A percentile compares a stretch with the other conserved stretches of the same genome.
Evolutionary conservation across 2,797 vertebrate species (phyloP).

Genomic region (Fratercula arctica): DNA sequence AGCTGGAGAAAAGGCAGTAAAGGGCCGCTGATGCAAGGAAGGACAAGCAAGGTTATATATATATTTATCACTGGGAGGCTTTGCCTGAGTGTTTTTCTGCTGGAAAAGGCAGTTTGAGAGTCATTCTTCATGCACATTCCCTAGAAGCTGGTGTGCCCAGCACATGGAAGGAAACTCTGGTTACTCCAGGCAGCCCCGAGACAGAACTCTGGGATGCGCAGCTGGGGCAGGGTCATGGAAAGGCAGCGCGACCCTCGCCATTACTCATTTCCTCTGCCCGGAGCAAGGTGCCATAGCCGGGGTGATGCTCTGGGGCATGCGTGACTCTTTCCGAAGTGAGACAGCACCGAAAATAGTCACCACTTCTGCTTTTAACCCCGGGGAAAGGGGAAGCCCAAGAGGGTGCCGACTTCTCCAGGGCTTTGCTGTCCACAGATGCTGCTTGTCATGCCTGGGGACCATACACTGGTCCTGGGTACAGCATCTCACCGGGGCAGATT

Average conservation of each 20-base stretch:
- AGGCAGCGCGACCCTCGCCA: neutral
- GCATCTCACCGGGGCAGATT: neutral
- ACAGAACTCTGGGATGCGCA: neutral
- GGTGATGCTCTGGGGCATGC: neutral
- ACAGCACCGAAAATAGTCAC: conserved; percentile 27
- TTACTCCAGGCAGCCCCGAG: neutral
- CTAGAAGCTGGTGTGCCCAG: neutral
- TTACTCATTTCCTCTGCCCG: conserved; percentile 21
- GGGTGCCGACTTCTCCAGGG: neutral
- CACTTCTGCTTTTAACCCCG: conserved; percentile 9
- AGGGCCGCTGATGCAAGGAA: neutral
- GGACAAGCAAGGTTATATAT: neutral
- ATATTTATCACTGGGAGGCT: neutral
- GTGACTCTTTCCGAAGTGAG: conserved; percentile 27
- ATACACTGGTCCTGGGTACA: fast-evolving
- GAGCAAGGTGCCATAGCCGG: neutral
- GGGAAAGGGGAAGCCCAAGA: conserved; percentile 22
- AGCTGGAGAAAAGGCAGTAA: neutral
- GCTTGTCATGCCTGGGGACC: neutral
- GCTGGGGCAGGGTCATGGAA: neutral
- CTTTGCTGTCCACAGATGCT: neutral
- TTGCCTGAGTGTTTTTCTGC: neutral
- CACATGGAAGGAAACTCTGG: neutral
- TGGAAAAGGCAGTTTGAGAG: neutral
- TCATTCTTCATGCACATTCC: neutral